Evolutionary conservation across 2,888 invertebrate genomes (phyloP).

Genomic region (Aspidapion aeneum): DNA sequence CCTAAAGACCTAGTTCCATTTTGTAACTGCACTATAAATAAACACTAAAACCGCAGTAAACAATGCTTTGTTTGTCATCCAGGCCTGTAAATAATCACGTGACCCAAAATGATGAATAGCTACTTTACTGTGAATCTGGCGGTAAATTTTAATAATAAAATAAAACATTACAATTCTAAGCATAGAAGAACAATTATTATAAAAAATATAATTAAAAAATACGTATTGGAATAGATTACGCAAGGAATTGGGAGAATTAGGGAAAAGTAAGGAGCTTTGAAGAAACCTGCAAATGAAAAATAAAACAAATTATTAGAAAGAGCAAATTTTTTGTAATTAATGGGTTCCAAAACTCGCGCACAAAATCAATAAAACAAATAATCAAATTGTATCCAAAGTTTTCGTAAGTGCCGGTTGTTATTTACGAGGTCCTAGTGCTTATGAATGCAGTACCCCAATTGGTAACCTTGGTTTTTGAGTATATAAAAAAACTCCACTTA

Average conservation of each 20-base stretch:
- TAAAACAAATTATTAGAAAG: conserved; percentile 1
- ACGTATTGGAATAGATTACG: conserved; percentile 20
- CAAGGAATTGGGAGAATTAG: conserved; percentile 18
- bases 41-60: too few species aligned
- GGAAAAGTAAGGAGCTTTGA: not conserved
- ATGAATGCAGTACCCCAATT: too few species aligned
- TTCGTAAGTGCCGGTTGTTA: too few species aligned
- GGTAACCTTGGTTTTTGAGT: too few species aligned
- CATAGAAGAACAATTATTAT: not conserved
- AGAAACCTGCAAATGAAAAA: conserved; percentile 27
- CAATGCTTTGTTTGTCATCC: too few species aligned
- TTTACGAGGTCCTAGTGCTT: too few species aligned
- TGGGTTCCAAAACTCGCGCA: conserved; percentile 13
- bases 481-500: too few species aligned
- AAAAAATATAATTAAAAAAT: not conserved
- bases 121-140: conserved; percentile 3
- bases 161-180: not conserved
- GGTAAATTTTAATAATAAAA: conserved; percentile 16
- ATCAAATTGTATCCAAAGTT: too few species aligned
- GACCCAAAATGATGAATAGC: too few species aligned
- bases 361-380: conserved; percentile 20
- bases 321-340: not conserved
- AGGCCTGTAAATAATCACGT: too few species aligned
- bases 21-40: too few species aligned
- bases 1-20: too few species aligned